Evolutionary conservation across 2,888 invertebrate genomes (phyloP).

Genomic region (Pilophorus perplexus): DNA sequence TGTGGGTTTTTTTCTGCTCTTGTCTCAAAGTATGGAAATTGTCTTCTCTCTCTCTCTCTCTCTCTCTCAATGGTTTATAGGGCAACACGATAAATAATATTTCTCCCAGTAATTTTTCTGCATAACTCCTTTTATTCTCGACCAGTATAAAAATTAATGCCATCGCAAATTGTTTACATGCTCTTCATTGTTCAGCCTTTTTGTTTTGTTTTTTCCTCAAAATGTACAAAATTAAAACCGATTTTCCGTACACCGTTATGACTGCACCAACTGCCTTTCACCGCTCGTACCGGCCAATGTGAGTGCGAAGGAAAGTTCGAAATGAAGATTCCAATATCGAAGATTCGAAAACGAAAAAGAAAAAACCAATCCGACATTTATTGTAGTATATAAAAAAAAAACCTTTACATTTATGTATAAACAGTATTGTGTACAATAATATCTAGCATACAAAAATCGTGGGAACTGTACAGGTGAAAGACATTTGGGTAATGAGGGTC

Average conservation of each 20-base stretch:
- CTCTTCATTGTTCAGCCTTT: slow-evolving; percentile 12
- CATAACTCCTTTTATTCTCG: slow-evolving; percentile 35
- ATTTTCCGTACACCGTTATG: neutral
- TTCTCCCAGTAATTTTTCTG: too few relatives aligned
- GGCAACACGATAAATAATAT: too few relatives aligned
- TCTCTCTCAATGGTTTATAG: too few relatives aligned
- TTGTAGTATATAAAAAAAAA: slow-evolving; percentile 43
- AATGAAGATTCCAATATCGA: too few relatives aligned
- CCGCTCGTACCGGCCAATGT: neutral
- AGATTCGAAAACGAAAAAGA: slow-evolving; percentile 8
- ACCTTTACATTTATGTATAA: slow-evolving; percentile 46
- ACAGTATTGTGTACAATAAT: slow-evolving; percentile 36
- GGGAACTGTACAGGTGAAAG: slow-evolving; percentile 47
- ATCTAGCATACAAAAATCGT: slow-evolving; percentile 43
- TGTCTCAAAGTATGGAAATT: too few relatives aligned
- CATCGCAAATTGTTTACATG: slow-evolving; percentile 14
- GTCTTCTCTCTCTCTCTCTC: too few relatives aligned
- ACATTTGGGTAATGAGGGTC: slow-evolving; percentile 47
- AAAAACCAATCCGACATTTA: slow-evolving; percentile 45
- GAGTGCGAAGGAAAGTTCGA: too few relatives aligned
- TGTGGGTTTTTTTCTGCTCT: too few relatives aligned
- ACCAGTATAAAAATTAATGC: slow-evolving; percentile 28
- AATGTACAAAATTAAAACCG: slow-evolving; percentile 19
- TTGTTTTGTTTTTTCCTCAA: neutral
- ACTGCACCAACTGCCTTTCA: slow-evolving; percentile 33